Evolutionary conservation across 2,113 vertebrate species (phyloP), one percentile per base, ranked within the genome.

Genomic region (Cyanistes caeruleus): DNA sequence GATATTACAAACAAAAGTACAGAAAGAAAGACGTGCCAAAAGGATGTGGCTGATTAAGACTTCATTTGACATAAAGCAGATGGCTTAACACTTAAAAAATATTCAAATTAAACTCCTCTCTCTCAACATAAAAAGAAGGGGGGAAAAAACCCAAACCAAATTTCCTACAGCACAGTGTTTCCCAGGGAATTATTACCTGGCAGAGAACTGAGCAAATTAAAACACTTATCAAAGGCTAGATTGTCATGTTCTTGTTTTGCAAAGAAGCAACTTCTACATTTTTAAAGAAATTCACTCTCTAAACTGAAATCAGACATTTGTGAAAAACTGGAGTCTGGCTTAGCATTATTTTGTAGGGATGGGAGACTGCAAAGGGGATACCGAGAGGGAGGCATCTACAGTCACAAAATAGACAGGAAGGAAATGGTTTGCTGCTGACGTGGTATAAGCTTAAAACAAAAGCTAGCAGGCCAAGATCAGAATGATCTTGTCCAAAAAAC

Each of bases 1-100:
- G 48, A 16, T 53, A 87, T 82, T 87, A 78, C 90, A 90, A 95
- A 93, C 79, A 86, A 56, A 84, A 93, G 80, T 69, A 92, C 22
- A 94, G 76, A 94, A 68, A 23, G 51, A 87, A 83, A 53, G 33
- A 87, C 4, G 31, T 37, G 79, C 72, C 83, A 78, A 92, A 95
- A 89, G 82, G 68, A 87, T 82, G 65, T 77, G 51, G 70, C n/a
- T 60, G 86, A 90, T 65, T 74, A 92, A 89, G 55, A 63, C 20
- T 72, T 70, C 37, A 37, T 17, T 92, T 86, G 64, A 90, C 64
- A 84, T 72, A 91, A 90, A 86, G 64, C 92, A 93, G 76, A 94
- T 53, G 22, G 51, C 25, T 76, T 67, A 81, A 46, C 70, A 43
- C 16, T 78, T 85, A 31, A 67, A 76, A 88, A 58, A 56, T 39